Conservation (phyloP, 2,113 vertebrate genomes). For the Poeciliopsis prolifica region DNA sequence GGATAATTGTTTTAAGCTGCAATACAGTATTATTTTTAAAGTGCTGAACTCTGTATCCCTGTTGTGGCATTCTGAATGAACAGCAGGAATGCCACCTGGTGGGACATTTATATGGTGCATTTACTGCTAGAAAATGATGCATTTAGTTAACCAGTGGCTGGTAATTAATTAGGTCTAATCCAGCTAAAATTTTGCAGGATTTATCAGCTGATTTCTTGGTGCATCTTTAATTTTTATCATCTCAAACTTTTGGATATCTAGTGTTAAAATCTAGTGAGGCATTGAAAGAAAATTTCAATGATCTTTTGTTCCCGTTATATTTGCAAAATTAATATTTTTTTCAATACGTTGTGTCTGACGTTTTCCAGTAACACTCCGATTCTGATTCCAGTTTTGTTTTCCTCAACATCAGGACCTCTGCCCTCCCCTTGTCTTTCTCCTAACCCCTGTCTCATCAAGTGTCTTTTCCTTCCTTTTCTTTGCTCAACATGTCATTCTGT, state of each 20-base stretch:
- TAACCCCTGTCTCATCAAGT: conserved; percentile 60
- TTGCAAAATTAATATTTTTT: not conserved
- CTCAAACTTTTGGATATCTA: not conserved
- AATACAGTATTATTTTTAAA: not conserved
- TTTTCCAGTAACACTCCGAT: not conserved
- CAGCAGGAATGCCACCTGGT: not conserved
- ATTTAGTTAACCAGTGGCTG: no score
- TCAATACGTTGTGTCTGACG: not conserved
- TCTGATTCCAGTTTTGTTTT: conserved; percentile 2
- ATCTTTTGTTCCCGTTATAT: not conserved
- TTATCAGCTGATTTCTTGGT: not conserved
- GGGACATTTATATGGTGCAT: no score
- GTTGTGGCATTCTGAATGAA: not conserved
- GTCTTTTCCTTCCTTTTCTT: conserved; percentile 46
- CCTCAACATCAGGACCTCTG: conserved; percentile 29
- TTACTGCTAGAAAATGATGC: no score
- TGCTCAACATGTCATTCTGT: conserved; percentile 47
- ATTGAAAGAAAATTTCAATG: not conserved
- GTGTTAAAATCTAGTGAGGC: not conserved
- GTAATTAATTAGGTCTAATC: not conserved
- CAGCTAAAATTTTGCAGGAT: not conserved
- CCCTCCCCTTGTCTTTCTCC: conserved; percentile 40
- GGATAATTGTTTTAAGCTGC: no score
- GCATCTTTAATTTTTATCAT: not conserved
- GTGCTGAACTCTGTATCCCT: not conserved